phyloP scores from a whole-genome alignment of 2,888 invertebrate species.

The Lysandra bellargus region DNA sequence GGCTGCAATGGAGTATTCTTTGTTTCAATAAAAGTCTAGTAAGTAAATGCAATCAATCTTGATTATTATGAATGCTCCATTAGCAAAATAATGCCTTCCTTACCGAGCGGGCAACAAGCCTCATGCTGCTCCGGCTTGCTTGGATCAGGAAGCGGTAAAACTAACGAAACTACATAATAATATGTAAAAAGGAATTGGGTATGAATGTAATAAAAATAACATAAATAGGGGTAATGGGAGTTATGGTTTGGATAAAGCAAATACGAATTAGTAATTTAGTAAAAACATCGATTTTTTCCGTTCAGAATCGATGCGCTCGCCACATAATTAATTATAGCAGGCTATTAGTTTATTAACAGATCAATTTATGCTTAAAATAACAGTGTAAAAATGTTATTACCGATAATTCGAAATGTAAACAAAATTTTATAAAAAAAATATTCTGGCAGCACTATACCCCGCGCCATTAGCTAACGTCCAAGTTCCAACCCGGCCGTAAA shows the following conservation, averaged over 20 bases:
- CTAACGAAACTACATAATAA: slow-evolving; percentile 82
- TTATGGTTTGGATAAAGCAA: slow-evolving; percentile 72
- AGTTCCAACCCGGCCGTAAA: not conserved
- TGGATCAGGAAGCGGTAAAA: slow-evolving; percentile 92
- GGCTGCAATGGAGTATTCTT: slow-evolving; percentile 58
- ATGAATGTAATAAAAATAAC: slow-evolving; percentile 66
- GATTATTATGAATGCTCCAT: slow-evolving; percentile 53
- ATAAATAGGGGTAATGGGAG: slow-evolving; percentile 53
- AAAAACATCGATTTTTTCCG: slow-evolving; percentile 63
- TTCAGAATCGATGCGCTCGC: slow-evolving; percentile 54
- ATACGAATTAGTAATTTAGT: slow-evolving; percentile 80
- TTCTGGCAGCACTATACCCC: slow-evolving; percentile 53
- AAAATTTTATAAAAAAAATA: slow-evolving; percentile 29
- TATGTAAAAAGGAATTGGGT: slow-evolving; percentile 63
- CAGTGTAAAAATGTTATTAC: not conserved
- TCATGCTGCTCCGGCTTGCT: slow-evolving; percentile 94
- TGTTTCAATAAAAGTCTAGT: not conserved
- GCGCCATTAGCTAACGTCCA: not conserved
- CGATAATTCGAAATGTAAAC: not conserved
- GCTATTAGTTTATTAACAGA: slow-evolving; percentile 9
- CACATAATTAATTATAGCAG: slow-evolving; percentile 51
- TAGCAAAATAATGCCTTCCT: slow-evolving; percentile 61
- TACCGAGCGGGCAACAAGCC: slow-evolving; percentile 93
- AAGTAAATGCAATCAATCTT: not conserved
- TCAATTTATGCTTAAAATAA: slow-evolving; percentile 13